Evolutionary conservation across 2,797 vertebrate genomes (phyloP).

Genomic region (Gallirallus australis): DNA sequence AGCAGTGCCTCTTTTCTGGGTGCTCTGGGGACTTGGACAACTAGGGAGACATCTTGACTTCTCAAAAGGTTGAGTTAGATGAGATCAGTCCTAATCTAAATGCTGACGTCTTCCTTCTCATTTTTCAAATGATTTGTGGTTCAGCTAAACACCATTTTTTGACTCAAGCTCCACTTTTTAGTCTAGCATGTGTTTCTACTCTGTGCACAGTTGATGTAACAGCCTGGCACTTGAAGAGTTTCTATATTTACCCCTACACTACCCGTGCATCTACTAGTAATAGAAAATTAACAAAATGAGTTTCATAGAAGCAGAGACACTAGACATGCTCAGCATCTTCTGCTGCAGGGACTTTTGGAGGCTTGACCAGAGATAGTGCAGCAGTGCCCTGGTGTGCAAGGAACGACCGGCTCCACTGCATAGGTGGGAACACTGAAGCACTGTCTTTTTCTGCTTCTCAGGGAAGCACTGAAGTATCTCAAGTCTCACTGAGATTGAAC

Average conservation of each 20-base stretch:
- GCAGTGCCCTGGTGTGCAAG: not conserved
- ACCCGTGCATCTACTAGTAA: not conserved
- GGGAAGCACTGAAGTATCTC: not conserved
- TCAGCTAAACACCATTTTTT: not conserved
- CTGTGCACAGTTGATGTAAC: not conserved
- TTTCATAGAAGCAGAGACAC: not conserved
- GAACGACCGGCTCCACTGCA: not conserved
- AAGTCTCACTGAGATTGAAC: not conserved
- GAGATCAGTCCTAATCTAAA: not conserved
- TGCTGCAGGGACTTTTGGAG: not conserved
- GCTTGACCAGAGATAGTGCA: not conserved
- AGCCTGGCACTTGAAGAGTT: not conserved
- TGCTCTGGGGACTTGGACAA: not conserved
- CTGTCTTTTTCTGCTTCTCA: not conserved
- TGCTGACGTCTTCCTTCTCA: not conserved
- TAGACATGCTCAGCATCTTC: not conserved
- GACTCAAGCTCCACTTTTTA: not conserved
- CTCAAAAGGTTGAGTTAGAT: not conserved
- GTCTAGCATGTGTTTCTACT: slow-evolving; percentile 4
- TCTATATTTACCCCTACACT: not conserved
- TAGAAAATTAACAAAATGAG: not conserved
- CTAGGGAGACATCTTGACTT: not conserved
- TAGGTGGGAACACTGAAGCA: not conserved
- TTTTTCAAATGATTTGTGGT: not conserved
- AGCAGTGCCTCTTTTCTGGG: not conserved